phyloP scores from a whole-genome alignment of 1,140 invertebrate species.

The Ostrea edulis region DNA sequence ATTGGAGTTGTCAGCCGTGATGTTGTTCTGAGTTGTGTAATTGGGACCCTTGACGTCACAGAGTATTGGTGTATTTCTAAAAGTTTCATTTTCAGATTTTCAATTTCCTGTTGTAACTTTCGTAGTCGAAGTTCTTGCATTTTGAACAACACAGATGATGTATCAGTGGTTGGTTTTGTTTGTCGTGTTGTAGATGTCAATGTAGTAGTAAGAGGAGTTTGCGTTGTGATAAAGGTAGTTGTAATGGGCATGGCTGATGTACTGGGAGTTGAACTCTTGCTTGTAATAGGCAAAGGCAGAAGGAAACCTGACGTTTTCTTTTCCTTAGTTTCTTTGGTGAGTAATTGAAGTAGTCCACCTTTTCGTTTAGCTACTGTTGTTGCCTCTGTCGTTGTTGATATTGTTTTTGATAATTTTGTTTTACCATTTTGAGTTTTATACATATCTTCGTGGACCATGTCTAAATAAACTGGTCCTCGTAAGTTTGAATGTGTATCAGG shows the following conservation, averaged over 20 bases:
- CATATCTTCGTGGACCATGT: background rate
- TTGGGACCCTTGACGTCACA: background rate
- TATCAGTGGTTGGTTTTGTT: background rate
- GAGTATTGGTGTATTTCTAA: constrained; percentile 1
- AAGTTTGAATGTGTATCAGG: background rate
- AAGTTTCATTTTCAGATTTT: constrained; percentile 29
- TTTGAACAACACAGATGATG: background rate
- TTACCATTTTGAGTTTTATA: background rate
- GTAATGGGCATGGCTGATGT: background rate
- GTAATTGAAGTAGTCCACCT: background rate
- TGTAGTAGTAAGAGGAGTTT: background rate
- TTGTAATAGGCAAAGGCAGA: background rate
- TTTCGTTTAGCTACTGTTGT: background rate
- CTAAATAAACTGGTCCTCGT: background rate
- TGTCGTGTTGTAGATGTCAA: background rate
- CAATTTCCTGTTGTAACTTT: background rate
- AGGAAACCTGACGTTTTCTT: constrained; percentile 13
- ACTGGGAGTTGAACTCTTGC: background rate
- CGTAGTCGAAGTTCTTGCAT: constrained; percentile 6
- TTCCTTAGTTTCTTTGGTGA: background rate
- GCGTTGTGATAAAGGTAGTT: background rate
- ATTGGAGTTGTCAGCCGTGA: background rate
- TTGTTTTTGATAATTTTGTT: background rate
- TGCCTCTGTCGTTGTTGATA: background rate
- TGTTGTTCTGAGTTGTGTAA: background rate